Base-by-base conservation (phyloP, 2,797 vertebrate species). In the Rhinatrema bivittatum region DNA sequence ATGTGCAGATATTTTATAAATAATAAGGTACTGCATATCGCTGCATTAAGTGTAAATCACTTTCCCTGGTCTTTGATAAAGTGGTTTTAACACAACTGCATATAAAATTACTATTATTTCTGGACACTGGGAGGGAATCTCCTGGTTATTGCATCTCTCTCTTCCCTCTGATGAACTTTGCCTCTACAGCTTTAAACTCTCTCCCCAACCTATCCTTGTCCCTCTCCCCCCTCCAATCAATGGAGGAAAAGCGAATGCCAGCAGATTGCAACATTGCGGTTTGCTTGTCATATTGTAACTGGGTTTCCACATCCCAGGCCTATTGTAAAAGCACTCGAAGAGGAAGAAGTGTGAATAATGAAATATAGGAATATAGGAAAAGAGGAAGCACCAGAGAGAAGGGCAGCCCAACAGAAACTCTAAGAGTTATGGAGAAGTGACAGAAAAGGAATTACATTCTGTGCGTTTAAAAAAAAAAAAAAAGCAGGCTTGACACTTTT, bases 391-490 rank as follows among this genome's bases (percentile, higher is more conserved):
- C 60, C 69, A 66, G 51, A 53, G 25, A 59, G 79, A 84, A 74
- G 60, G 62, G 52, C 67, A 81, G 85, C 79, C 84, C 81, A 93
- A 93, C 91, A 55, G 88, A 93, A 92, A 91, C 69, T 77, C 65
- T 58, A 88, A 91, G 89, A 91, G 74, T 86, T 90, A 91, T 87
- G 91, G 94, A 94, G 94, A 94, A 95, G 93, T 93, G 87, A 90
- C 90, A 91, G 85, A 94, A 93, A 92, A 84, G 91, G 92, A 92
- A 92, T 91, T 85, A 74, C 74, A 75, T 14, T 51, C 38, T 25
- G 67, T 51, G 46, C 52, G 61, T 57, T 41, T 43, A n/a, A n/a
- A 23, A n/a, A 45, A 24, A 12, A 10, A 13, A 2, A 43, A 9
- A 46, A 26, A 5, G 8, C 6, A 27, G 3, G 15, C 6, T 26